These are phyloP conservation scores for Drosophila mimetica DNA, from an alignment of 2,888 invertebrate genomes.

Conservation along the genomic window DNA sequence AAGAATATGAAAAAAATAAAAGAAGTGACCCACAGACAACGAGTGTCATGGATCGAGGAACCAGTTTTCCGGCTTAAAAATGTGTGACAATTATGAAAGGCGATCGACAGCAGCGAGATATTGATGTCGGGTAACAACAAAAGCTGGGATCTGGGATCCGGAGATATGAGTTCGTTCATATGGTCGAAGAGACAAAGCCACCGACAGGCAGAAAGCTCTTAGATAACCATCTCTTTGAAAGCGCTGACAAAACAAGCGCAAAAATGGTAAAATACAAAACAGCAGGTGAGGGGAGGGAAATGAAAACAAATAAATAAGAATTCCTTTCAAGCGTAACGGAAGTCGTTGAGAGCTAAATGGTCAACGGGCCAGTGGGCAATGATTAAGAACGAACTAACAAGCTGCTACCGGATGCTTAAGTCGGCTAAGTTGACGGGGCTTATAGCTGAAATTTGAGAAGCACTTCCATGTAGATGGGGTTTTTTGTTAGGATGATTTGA, in stretches of 20 bases:
- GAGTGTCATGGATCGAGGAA: constrained; percentile 43
- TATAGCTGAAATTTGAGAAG: constrained; percentile 24
- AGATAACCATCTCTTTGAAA: constrained; percentile 65
- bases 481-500: not conserved
- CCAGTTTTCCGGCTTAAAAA: constrained; percentile 59
- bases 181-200: constrained; percentile 28
- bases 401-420: constrained; percentile 65
- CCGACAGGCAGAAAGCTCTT: constrained; percentile 27
- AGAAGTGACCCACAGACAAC: constrained; percentile 29
- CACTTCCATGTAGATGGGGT: constrained; percentile 3
- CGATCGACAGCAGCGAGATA: constrained; percentile 65
- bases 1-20: constrained; percentile 11
- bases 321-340: constrained; percentile 76
- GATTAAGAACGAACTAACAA: constrained; percentile 31
- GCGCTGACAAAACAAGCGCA: constrained; percentile 50
- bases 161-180: not conserved
- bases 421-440: constrained; percentile 35
- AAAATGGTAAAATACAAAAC: constrained; percentile 28
- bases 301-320: constrained; percentile 58
- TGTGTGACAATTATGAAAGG: constrained; percentile 77
- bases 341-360: constrained; percentile 75
- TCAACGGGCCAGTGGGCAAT: constrained; percentile 58
- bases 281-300: constrained; percentile 22
- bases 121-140: constrained; percentile 63
- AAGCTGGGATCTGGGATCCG: constrained; percentile 20